Conservation (phyloP, 92 coral and sea anemone species). For the Isaurus tuberculatus region DNA sequence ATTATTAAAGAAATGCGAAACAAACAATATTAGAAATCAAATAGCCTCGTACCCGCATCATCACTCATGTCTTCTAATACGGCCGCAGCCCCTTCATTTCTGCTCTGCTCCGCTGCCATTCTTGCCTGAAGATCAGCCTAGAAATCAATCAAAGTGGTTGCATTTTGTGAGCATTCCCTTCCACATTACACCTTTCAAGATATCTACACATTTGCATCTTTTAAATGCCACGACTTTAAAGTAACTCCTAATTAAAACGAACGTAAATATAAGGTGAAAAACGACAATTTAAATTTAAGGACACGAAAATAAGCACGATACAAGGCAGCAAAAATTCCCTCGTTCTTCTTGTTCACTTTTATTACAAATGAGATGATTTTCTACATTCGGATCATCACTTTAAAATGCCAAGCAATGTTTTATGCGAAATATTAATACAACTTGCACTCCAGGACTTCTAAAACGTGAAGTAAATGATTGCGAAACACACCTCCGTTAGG, state of each 20-base stretch:
- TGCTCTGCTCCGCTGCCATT: slow-evolving; percentile 94
- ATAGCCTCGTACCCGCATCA: slow-evolving; percentile 63
- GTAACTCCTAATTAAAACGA: no score
- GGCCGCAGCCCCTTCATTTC: slow-evolving; percentile 78
- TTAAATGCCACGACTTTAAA: no score
- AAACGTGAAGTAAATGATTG: neutral
- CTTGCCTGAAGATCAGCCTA: slow-evolving; percentile 98
- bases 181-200: no score
- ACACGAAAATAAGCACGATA: no score
- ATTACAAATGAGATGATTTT: no score
- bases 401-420: neutral
- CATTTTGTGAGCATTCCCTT: no score
- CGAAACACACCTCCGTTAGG: slow-evolving; percentile 81
- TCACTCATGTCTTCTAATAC: slow-evolving; percentile 75
- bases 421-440: neutral
- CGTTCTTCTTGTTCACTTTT: no score
- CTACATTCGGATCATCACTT: no score
- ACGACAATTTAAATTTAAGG: no score
- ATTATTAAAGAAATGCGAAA: neutral
- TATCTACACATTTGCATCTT: no score
- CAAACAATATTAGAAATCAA: neutral
- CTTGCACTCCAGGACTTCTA: neutral
- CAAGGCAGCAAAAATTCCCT: no score
- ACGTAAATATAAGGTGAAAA: no score
- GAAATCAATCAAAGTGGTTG: neutral